phyloP scores from a whole-genome alignment of 2,888 invertebrate species.

The Eupithecia exiguata region DNA sequence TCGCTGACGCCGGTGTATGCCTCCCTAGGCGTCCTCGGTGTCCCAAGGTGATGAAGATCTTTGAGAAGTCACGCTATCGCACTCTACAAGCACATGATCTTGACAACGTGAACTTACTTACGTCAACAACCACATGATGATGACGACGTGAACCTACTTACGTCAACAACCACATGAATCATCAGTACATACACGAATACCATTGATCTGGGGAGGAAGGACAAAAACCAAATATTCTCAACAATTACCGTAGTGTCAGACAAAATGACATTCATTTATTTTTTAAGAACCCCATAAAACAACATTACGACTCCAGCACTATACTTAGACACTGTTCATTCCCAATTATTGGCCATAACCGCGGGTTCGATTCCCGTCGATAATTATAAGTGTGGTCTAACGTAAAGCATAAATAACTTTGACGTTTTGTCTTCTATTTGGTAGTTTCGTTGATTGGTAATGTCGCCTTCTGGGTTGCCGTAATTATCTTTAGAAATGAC shows the following conservation, averaged over 20 bases:
- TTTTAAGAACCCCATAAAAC: constrained; percentile 77
- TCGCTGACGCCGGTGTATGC: no score
- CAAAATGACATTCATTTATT: constrained; percentile 74
- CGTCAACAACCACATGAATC: background rate
- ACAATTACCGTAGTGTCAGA: constrained; percentile 50
- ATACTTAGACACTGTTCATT: constrained; percentile 74
- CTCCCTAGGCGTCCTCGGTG: no score
- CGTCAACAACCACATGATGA: no score
- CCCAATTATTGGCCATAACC: constrained; percentile 80
- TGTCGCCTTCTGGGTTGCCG: constrained; percentile 24
- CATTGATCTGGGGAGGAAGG: constrained; percentile 13
- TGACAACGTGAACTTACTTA: no score
- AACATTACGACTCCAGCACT: constrained; percentile 66
- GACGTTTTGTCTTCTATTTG: constrained; percentile 52
- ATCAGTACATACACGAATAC: background rate
- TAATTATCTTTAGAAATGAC: constrained; percentile 12
- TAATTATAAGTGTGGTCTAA: constrained; percentile 69
- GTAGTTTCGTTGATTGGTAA: constrained; percentile 45
- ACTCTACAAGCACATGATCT: no score
- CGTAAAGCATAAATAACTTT: constrained; percentile 51
- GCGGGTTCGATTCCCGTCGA: constrained; percentile 72
- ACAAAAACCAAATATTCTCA: constrained; percentile 37
- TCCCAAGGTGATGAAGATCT: no score
- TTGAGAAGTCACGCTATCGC: no score
- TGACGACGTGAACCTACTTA: no score